Conservation (phyloP, 2,113 vertebrate species). For the Copsychus sechellarum region DNA sequence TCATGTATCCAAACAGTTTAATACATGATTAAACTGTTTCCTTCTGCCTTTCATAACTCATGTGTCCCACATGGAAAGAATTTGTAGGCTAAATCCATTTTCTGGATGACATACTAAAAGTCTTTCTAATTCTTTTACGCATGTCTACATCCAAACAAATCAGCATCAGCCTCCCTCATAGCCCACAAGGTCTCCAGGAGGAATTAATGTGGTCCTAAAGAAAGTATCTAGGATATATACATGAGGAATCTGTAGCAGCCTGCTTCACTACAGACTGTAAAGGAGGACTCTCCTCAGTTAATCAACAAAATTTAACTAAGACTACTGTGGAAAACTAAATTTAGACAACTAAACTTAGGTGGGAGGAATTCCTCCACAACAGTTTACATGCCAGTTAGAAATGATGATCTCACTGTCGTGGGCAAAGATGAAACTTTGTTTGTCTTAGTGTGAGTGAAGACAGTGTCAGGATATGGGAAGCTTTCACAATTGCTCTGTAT, state of each 20-base stretch:
- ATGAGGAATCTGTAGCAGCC: not conserved
- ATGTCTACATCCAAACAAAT: not conserved
- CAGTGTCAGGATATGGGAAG: not conserved
- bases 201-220: not conserved
- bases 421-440: conserved; percentile 24
- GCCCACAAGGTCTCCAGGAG: not conserved
- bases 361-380: conserved; percentile 58
- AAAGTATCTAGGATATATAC: not conserved
- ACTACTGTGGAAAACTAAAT: conserved; percentile 38
- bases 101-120: not conserved
- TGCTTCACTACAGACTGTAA: not conserved
- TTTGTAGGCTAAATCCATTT: not conserved
- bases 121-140: not conserved
- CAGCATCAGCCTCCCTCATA: not conserved
- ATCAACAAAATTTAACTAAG: conserved; percentile 47
- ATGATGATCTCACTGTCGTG: not conserved
- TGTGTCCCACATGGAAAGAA: not conserved
- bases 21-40: not conserved
- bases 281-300: not conserved
- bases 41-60: not conserved
- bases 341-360: conserved; percentile 50
- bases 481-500: not conserved
- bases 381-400: conserved; percentile 42
- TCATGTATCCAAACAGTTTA: not conserved
- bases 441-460: not conserved